These are phyloP conservation scores for Anguilla anguilla DNA, from an alignment of 2,797 vertebrate species.

Conservation along the genomic window DNA sequence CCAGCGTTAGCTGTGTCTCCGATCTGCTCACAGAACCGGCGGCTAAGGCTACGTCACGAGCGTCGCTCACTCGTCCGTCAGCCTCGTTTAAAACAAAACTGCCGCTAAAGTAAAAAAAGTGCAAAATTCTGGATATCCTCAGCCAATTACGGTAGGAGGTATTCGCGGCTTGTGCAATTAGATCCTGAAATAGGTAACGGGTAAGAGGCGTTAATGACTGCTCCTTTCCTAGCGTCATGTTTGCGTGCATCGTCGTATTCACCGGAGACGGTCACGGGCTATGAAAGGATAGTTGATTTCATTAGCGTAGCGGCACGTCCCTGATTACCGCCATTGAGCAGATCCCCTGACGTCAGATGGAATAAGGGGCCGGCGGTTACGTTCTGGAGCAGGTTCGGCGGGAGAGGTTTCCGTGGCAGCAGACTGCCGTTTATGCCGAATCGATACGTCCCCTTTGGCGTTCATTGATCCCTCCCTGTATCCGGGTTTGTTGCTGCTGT, in stretches of 20 bases:
- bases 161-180: background rate
- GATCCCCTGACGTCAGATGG: background rate
- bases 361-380: background rate
- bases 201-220: background rate
- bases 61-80: background rate
- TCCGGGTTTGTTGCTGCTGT: background rate
- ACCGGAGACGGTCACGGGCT: background rate
- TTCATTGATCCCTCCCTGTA: background rate
- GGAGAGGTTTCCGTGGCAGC: background rate
- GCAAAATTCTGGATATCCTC: background rate
- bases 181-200: background rate
- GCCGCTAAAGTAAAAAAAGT: background rate
- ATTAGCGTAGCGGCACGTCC: background rate
- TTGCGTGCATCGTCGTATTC: background rate
- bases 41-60: background rate
- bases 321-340: background rate
- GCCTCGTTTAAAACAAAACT: background rate
- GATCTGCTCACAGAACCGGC: background rate
- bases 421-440: background rate
- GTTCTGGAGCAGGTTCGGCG: background rate
- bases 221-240: background rate
- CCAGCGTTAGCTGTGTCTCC: background rate
- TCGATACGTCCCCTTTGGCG: background rate
- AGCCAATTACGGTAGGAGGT: background rate
- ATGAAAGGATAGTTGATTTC: background rate